Percentiles rank a stretch among this genome's conserved stretches.
phyloP scores from a whole-genome alignment of 2,113 vertebrate genomes.

The Cacatua alba region DNA sequence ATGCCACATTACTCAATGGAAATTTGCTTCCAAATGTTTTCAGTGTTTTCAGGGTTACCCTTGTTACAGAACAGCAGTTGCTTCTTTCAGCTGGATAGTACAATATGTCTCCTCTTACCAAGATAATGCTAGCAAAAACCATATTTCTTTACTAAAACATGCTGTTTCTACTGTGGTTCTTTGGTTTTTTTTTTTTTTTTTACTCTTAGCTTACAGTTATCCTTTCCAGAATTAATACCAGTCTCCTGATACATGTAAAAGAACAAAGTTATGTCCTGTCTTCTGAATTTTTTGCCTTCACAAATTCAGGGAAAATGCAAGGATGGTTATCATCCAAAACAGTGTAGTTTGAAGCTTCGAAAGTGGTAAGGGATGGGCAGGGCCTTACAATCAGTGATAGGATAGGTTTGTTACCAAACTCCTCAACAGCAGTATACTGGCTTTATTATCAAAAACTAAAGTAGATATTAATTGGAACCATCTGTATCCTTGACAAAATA shows the following conservation, averaged over 20 bases:
- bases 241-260: neutral
- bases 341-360: neutral
- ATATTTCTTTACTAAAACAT: neutral
- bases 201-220: neutral
- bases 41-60: neutral
- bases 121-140: neutral
- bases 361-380: neutral
- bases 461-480: neutral
- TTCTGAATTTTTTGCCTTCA: neutral
- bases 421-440: neutral
- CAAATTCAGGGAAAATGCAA: neutral
- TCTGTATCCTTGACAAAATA: too few relatives aligned
- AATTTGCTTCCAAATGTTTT: neutral
- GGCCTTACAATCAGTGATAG: neutral
- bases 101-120: neutral
- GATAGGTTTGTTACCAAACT: neutral
- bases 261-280: neutral
- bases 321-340: neutral
- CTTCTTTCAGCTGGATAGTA: neutral
- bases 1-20: neutral
- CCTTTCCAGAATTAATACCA: neutral
- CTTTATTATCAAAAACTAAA: neutral
- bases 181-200: neutral
- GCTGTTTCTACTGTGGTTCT: neutral
- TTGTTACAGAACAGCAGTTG: neutral